Conservation (phyloP, 2,797 vertebrate genomes). For the Pangasius larnaudii region DNA sequence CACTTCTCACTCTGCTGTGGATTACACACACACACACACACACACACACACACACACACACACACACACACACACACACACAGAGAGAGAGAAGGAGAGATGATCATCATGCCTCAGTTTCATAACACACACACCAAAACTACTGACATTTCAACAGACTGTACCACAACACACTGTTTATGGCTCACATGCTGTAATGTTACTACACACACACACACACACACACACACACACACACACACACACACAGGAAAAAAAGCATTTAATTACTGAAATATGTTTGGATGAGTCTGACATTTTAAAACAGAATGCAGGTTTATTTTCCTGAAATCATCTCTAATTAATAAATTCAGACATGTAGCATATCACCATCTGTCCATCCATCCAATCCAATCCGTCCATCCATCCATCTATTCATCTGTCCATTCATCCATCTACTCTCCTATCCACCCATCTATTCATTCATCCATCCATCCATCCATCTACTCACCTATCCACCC, state of each 20-base stretch:
- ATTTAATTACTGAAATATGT: not conserved
- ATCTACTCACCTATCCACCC: not conserved
- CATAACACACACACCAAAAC: not conserved
- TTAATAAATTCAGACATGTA: not conserved
- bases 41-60: not conserved
- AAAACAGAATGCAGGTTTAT: not conserved
- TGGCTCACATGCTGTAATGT: not conserved
- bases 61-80: not conserved
- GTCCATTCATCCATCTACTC: too few relatives aligned
- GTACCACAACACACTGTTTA: not conserved
- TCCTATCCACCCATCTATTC: not conserved
- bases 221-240: too few relatives aligned
- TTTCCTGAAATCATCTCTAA: not conserved
- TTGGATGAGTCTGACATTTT: not conserved
- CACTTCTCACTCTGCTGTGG: not conserved
- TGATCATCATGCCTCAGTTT: not conserved
- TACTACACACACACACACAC: not conserved
- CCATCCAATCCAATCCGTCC: not conserved
- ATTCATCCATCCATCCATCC: not conserved
- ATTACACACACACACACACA: not conserved
- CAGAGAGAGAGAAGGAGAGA: not conserved
- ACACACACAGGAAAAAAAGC: not conserved
- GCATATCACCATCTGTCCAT: not conserved
- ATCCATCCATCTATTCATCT: not conserved
- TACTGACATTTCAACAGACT: slow-evolving; percentile 3